A percentile compares a stretch with the other conserved stretches of the same genome.
These are phyloP conservation scores for Limnephilus auricula DNA, from an alignment of 2,888 invertebrate genomes.

Conservation along the genomic window DNA sequence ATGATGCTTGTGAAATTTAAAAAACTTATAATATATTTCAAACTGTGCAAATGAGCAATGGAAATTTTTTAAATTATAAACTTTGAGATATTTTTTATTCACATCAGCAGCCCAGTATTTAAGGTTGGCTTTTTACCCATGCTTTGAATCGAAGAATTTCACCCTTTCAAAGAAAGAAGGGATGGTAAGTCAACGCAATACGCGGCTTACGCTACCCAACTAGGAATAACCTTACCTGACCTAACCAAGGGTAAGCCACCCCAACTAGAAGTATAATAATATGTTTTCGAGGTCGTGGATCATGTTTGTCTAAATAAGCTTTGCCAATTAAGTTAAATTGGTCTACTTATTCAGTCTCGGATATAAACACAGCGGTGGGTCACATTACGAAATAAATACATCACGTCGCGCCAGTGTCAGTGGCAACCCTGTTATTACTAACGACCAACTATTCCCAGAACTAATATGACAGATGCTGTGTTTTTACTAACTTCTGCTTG, in stretches of 20 bases:
- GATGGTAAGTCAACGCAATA: background rate
- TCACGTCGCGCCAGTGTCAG: background rate
- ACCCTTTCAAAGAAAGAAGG: background rate
- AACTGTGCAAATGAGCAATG: background rate
- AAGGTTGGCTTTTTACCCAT: background rate
- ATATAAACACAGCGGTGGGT: background rate
- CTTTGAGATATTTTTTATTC: background rate
- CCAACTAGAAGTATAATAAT: background rate
- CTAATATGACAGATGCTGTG: background rate
- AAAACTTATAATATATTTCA: too few species aligned
- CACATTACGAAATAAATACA: slow-evolving; percentile 6
- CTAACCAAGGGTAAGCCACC: background rate
- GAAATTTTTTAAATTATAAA: background rate
- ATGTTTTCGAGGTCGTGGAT: background rate
- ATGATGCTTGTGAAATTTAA: too few species aligned
- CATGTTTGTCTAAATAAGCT: slow-evolving; percentile 16
- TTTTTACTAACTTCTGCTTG: background rate
- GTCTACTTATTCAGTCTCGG: slow-evolving; percentile 6
- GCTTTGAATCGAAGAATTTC: background rate
- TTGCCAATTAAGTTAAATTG: slow-evolving; percentile 11
- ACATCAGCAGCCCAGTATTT: background rate
- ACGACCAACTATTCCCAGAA: background rate
- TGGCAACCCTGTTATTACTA: background rate
- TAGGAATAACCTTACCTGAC: background rate
- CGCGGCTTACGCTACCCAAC: background rate